Evolutionary conservation across 2,113 vertebrate genomes (phyloP).

Genomic region (Saguinus imperator): DNA sequence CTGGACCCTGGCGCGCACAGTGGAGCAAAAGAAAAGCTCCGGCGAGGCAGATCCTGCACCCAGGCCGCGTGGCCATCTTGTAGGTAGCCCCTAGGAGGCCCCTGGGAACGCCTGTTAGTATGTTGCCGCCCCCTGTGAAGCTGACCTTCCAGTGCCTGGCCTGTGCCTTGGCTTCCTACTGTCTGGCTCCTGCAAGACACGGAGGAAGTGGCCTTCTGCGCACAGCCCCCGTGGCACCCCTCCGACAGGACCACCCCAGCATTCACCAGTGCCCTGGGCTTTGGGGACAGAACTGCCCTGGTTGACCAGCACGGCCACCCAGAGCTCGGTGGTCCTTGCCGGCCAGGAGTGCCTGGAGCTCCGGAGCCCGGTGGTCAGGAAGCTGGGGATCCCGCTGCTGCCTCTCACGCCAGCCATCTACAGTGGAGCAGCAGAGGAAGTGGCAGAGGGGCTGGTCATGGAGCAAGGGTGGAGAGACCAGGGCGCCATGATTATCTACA

Average conservation of each 20-base stretch:
- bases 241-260: slow-evolving; percentile 80
- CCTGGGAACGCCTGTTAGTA: not conserved
- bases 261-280: slow-evolving; percentile 87
- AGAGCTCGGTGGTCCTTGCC: slow-evolving; percentile 88
- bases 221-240: rapidly evolving
- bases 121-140: rapidly evolving
- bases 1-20: too few species aligned
- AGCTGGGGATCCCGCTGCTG: slow-evolving; percentile 87
- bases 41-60: too few species aligned
- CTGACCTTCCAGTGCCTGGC: slow-evolving; percentile 22
- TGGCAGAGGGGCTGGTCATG: not conserved
- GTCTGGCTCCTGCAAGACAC: rapidly evolving
- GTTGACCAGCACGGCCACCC: slow-evolving; percentile 86
- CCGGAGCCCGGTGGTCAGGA: slow-evolving; percentile 85
- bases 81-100: not conserved
- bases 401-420: slow-evolving; percentile 67
- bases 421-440: not conserved
- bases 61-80: too few species aligned
- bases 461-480: slow-evolving; percentile 87
- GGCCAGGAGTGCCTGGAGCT: slow-evolving; percentile 81
- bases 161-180: not conserved
- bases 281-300: slow-evolving; percentile 89
- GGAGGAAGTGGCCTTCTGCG: slow-evolving; percentile 53
- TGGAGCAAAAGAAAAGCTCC: too few species aligned
- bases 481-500: slow-evolving; percentile 96